These are phyloP conservation scores for Oligia fasciuncula DNA, from an alignment of 2,888 invertebrate genomes.

Conservation along the genomic window DNA sequence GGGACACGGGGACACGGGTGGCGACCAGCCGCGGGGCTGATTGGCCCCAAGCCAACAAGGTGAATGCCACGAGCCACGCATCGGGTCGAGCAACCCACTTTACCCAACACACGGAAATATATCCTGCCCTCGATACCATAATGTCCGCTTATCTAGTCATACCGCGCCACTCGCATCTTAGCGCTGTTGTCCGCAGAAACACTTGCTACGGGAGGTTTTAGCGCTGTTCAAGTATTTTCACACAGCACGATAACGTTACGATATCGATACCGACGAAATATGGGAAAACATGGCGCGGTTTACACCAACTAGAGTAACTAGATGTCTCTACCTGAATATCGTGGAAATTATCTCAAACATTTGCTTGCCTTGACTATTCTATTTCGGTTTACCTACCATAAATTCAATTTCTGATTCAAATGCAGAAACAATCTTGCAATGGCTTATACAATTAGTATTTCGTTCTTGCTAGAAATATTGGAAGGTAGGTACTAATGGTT, in stretches of 20 bases:
- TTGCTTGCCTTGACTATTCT: slow-evolving; percentile 55
- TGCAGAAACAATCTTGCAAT: slow-evolving; percentile 53
- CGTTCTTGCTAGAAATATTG: slow-evolving; percentile 53
- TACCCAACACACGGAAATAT: slow-evolving; percentile 81
- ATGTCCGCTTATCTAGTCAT: slow-evolving; percentile 74
- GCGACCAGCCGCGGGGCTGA: slow-evolving; percentile 68
- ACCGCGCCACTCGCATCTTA: slow-evolving; percentile 63
- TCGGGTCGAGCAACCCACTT: slow-evolving; percentile 85
- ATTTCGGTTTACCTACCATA: slow-evolving; percentile 51
- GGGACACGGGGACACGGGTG: slow-evolving; percentile 64
- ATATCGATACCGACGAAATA: slow-evolving; percentile 65
- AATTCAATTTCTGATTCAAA: slow-evolving; percentile 61
- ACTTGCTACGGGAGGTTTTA: slow-evolving; percentile 63
- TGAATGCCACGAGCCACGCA: slow-evolving; percentile 89
- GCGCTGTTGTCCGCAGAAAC: slow-evolving; percentile 64
- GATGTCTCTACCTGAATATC: slow-evolving; percentile 56
- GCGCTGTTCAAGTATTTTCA: slow-evolving; percentile 65
- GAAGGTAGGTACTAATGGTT: slow-evolving; percentile 4
- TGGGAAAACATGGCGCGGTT: slow-evolving; percentile 60
- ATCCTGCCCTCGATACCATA: slow-evolving; percentile 71
- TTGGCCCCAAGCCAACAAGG: slow-evolving; percentile 88
- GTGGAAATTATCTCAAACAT: slow-evolving; percentile 55
- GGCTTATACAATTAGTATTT: slow-evolving; percentile 46
- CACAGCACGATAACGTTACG: slow-evolving; percentile 61
- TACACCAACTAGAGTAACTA: slow-evolving; percentile 60